Evolutionary conservation across 1,140 invertebrate species (phyloP), one percentile per base, ranked within the genome.

Genomic region (Bombus huntii): DNA sequence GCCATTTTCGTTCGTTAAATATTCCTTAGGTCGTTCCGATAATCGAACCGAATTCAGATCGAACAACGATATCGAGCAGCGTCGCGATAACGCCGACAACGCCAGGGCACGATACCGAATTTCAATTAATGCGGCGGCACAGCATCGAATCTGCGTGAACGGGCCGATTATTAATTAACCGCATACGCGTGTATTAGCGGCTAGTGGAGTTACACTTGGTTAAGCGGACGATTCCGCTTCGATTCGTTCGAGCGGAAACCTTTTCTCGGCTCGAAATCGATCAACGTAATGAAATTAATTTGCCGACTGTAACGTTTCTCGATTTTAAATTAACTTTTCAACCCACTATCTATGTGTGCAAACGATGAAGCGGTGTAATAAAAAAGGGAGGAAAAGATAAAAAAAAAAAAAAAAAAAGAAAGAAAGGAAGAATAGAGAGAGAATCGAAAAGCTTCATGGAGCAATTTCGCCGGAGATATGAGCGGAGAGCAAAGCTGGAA

Each of bases 101-200:
- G 9, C 37, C 25, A 1, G 13, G 8, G 13, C 28, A 3, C 28
- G 6, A n/a, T 66, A 66, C 65, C 31, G 65, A 25, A 44, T 80
- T 62, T 81, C 80, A 71, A 62, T 81, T 81, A 73, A 68, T 70
- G 42, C 78, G 44, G 15, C 42, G 13, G 42, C 77, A 28, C 18
- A 39, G 42, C 53, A 31, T 15, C 62, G 62, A 37, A 37, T 28
- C 62, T 18, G 62, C 47, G 77, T 47, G 68, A 79, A 79, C 77
- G 31, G 6, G 5, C 12, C 78, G 44, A 80, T 80, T 80, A 80
- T 70, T 80, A 70, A 80, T 80, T 80, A 80, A 80, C 78, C 78
- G 31, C 62, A 18, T 6, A 47, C n/a, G 31, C 78, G 65, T 70
- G 65, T 70, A 80, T 47, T 47, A 37, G 44, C 44, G 78, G 44